Evolutionary conservation across 2,888 invertebrate genomes (phyloP).

Genomic region (Monochamus alternatus): DNA sequence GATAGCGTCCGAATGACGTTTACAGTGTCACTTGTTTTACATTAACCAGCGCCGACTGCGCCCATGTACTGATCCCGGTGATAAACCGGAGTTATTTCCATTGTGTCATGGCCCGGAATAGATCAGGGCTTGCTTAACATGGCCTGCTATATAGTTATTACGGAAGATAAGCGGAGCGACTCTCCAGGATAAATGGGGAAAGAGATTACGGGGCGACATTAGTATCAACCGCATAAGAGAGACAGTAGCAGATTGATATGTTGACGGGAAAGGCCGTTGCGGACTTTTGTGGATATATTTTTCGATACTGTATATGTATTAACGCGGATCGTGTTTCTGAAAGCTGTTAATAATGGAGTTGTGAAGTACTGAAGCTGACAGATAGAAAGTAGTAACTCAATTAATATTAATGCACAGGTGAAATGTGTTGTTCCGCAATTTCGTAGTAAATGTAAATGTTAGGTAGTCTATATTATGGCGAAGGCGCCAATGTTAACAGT

Average conservation of each 20-base stretch:
- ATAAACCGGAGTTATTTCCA: conserved; percentile 62
- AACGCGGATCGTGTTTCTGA: too few relatives aligned
- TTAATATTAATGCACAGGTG: too few relatives aligned
- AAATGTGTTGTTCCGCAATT: too few relatives aligned
- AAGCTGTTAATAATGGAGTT: too few relatives aligned
- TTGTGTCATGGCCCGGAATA: conserved; percentile 64
- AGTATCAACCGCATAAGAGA: conserved; percentile 2
- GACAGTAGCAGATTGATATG: conserved; percentile 9
- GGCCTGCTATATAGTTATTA: conserved; percentile 30
- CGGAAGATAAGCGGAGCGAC: conserved; percentile 30
- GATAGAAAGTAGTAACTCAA: too few relatives aligned
- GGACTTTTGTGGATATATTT: too few relatives aligned
- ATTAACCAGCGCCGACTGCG: conserved; percentile 60
- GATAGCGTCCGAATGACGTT: conserved; percentile 26
- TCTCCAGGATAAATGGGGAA: conserved; percentile 1
- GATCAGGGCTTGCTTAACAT: conserved; percentile 55
- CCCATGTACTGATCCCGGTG: conserved; percentile 53
- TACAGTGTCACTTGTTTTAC: conserved; percentile 55
- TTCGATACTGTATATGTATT: too few relatives aligned
- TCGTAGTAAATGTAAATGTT: too few relatives aligned
- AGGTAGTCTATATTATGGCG: too few relatives aligned
- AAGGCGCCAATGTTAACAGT: too few relatives aligned
- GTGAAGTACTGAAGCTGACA: too few relatives aligned
- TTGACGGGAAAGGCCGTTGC: neutral
- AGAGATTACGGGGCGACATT: conserved; percentile 2